These are phyloP conservation scores for Siniperca undulata DNA, from an alignment of 2,797 vertebrate genomes.

Conservation along the genomic window DNA sequence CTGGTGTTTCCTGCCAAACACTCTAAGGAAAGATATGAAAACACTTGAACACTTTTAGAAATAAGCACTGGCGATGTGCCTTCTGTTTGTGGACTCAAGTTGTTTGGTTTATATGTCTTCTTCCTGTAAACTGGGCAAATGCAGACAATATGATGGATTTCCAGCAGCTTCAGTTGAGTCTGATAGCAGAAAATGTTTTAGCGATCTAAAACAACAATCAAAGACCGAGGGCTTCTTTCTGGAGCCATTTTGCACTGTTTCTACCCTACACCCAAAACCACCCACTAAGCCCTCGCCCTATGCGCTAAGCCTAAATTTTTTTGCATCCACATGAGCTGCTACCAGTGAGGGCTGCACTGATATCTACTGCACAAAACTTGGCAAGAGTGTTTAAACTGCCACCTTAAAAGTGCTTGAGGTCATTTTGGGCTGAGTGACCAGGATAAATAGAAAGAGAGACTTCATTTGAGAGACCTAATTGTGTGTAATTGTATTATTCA, in stretches of 20 bases:
- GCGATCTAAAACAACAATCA: neutral
- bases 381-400: neutral
- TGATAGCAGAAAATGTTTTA: neutral
- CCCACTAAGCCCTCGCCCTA: neutral
- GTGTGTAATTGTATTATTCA: neutral
- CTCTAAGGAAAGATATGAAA: conserved; percentile 29
- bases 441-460: neutral
- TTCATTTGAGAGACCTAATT: neutral
- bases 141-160: neutral
- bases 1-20: conserved; percentile 29
- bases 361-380: neutral
- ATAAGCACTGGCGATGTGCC: conserved; percentile 9
- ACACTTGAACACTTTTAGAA: conserved; percentile 18
- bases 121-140: neutral
- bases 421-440: neutral
- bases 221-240: neutral
- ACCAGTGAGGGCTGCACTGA: neutral
- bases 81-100: conserved; percentile 12
- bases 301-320: neutral
- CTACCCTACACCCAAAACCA: neutral
- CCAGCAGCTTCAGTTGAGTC: neutral
- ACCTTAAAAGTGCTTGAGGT: no score
- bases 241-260: neutral
- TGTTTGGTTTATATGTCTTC: neutral
- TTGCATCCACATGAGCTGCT: neutral